phyloP scores from a whole-genome alignment of 2,113 vertebrate species.

The Mixornis gularis region DNA sequence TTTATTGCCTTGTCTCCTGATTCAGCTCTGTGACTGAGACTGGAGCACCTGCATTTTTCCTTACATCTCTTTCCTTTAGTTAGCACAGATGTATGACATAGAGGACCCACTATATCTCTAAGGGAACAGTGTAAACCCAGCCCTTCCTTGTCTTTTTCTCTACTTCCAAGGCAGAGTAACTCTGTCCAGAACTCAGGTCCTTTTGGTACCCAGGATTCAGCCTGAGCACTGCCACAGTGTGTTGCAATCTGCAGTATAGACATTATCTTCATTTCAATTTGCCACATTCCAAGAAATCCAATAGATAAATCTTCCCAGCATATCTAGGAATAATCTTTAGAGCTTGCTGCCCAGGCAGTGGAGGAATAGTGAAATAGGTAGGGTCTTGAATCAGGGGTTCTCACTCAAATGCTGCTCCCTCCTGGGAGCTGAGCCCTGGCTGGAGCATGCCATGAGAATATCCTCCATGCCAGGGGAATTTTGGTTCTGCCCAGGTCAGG shows the following conservation, averaged over 20 bases:
- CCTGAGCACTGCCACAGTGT: rapidly evolving
- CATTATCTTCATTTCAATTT: background rate
- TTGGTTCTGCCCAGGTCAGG: background rate
- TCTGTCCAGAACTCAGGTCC: background rate
- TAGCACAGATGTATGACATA: background rate
- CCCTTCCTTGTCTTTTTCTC: background rate
- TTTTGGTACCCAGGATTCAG: background rate
- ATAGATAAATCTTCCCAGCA: background rate
- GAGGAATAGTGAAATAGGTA: background rate
- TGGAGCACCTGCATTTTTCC: background rate
- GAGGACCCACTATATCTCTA: background rate
- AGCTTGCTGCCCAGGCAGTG: background rate
- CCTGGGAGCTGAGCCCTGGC: background rate
- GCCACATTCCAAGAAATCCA: background rate
- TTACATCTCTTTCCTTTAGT: background rate
- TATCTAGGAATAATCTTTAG: background rate
- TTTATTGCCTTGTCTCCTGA: background rate
- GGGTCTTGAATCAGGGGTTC: background rate
- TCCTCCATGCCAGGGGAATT: background rate
- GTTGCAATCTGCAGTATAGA: background rate
- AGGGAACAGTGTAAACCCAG: background rate
- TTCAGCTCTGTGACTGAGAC: background rate
- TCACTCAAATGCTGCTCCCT: background rate
- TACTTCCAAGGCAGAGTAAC: background rate
- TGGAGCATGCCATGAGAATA: rapidly evolving